These are phyloP conservation scores for Chrysochloris asiatica DNA, from an alignment of 2,113 vertebrate species.

Conservation along the genomic window DNA sequence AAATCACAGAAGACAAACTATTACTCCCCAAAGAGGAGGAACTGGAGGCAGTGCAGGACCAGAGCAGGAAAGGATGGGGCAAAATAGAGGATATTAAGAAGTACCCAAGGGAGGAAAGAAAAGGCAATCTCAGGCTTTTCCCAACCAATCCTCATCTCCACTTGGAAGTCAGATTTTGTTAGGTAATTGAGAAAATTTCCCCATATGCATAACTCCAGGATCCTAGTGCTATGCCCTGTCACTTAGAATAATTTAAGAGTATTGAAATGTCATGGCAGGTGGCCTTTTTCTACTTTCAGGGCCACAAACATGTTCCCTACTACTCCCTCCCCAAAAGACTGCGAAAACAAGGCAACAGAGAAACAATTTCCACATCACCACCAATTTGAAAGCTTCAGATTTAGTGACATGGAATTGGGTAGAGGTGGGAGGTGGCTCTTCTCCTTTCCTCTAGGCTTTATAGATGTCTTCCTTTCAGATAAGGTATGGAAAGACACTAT, in stretches of 20 bases:
- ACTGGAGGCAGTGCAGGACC: constrained; percentile 89
- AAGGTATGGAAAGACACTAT: not conserved
- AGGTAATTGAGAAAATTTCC: constrained; percentile 64
- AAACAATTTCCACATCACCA: not conserved
- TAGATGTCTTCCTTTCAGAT: constrained; percentile 19
- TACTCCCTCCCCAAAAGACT: not conserved
- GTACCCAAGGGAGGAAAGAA: not conserved
- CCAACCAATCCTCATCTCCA: constrained; percentile 56
- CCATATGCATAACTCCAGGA: constrained; percentile 48
- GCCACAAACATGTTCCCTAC: not conserved
- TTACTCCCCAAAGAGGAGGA: too few relatives aligned
- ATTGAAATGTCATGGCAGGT: not conserved
- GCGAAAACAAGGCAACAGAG: not conserved
- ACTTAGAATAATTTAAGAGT: not conserved
- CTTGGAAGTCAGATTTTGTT: constrained; percentile 72
- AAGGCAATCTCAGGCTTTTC: constrained; percentile 44
- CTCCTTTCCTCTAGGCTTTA: not conserved
- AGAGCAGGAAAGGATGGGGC: constrained; percentile 90
- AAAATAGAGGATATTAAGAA: not conserved
- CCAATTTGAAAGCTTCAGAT: not conserved
- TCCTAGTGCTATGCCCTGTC: constrained; percentile 61
- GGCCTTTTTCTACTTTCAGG: not conserved
- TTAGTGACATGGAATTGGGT: not conserved
- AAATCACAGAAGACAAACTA: constrained; percentile 85
- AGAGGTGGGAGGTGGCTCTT: not conserved